Evolutionary conservation across 30 jellyfish, hydroid and myxozoan species (phyloP).

Genomic region (Phacellophora camtschatica): DNA sequence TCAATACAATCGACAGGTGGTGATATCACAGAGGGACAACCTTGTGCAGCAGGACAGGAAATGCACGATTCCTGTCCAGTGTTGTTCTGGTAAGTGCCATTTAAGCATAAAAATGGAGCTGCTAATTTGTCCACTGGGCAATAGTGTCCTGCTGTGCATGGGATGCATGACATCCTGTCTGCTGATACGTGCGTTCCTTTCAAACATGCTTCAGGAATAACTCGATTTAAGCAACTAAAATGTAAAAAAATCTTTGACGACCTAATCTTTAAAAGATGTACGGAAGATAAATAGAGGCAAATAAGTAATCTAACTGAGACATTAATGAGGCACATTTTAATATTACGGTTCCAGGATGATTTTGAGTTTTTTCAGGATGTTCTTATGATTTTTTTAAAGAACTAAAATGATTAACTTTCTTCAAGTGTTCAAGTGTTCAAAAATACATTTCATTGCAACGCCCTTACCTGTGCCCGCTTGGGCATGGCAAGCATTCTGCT

Average conservation of each 20-base stretch:
- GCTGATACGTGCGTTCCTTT: conserved; percentile 41
- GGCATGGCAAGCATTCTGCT: conserved; percentile 60
- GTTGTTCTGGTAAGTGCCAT: conserved; percentile 81
- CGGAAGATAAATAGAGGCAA: no score
- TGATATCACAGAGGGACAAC: background rate
- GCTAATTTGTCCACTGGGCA: conserved; percentile 57
- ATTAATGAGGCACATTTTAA: no score
- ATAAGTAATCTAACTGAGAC: no score
- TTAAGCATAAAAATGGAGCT: conserved; percentile 16
- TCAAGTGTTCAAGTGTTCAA: no score
- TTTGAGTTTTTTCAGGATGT: no score
- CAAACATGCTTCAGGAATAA: conserved; percentile 6
- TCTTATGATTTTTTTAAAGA: no score
- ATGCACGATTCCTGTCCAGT: conserved; percentile 53
- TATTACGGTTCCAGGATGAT: no score
- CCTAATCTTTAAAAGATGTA: no score
- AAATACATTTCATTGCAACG: no score
- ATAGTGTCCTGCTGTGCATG: conserved; percentile 75
- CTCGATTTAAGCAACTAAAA: conserved; percentile 45
- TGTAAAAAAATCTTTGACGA: no score
- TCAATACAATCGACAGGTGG: conserved; percentile 40
- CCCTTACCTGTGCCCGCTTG: conserved; percentile 50
- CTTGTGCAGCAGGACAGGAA: conserved; percentile 56
- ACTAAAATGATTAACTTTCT: no score
- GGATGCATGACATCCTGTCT: conserved; percentile 22